Percentiles rank a stretch among this genome's conserved stretches.
Evolutionary conservation across 2,797 vertebrate genomes (phyloP).

Genomic region (Heterohyrax brucei): DNA sequence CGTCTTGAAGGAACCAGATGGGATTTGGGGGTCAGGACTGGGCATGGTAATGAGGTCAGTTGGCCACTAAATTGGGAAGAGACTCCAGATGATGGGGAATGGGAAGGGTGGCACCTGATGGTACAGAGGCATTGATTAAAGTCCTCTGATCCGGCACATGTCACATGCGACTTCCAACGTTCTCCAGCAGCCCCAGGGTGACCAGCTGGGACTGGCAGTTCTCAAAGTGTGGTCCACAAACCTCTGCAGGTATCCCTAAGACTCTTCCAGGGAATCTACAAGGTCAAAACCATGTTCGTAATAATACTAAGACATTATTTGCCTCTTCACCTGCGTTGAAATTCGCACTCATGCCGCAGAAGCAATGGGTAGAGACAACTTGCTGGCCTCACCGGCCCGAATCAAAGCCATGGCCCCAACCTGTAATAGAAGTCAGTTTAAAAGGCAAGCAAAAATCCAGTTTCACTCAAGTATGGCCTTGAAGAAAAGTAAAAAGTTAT

Average conservation of each 20-base stretch:
- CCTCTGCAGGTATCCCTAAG: neutral
- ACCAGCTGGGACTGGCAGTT: fast-evolving
- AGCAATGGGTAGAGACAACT: neutral
- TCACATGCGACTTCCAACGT: neutral
- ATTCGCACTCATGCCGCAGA: neutral
- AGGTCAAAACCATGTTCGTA: neutral
- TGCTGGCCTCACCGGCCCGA: neutral
- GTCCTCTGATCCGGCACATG: neutral
- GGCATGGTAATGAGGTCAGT: neutral
- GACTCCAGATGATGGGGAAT: neutral
- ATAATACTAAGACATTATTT: neutral
- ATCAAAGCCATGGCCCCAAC: neutral
- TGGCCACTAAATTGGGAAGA: neutral
- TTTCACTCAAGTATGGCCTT: neutral
- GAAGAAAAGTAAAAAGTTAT: neutral
- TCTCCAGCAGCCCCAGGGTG: neutral
- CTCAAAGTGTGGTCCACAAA: neutral
- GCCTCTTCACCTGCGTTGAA: neutral
- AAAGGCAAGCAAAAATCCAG: neutral
- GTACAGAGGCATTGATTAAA: fast-evolving
- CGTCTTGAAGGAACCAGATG: neutral
- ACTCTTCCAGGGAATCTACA: neutral
- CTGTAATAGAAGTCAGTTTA: neutral
- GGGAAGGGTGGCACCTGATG: fast-evolving
- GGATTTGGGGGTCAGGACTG: neutral